Evolutionary conservation across 1,140 invertebrate species (phyloP), one percentile per base, ranked within the genome.

Genomic region (Reticulitermes speratus): DNA sequence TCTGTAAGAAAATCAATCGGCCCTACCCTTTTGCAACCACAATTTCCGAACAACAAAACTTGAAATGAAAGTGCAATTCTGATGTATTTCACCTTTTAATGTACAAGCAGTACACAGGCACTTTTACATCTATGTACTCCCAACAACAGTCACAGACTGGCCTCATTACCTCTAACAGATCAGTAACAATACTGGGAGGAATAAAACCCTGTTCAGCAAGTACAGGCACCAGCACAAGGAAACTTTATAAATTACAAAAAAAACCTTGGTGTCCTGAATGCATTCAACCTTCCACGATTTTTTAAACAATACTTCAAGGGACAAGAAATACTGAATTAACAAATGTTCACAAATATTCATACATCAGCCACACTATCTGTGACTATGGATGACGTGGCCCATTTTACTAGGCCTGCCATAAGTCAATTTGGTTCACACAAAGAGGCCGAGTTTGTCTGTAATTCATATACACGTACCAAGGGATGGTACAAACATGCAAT

Each of bases 101-200:
- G n/a, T 75, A 75, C 65, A 75, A 75, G 65, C 65, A 75, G 65
- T 75, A 75, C 65, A 75, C 65, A 75, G 65, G 65, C n/a, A 75
- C 25, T 30, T n/a, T 25, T 75, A 75, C 8, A 75, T 30, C 65
- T 30, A 14, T 75, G 65, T 30, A 75, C 65, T 30, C n/a, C 65
- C n/a, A 25, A 75, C 65, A 75, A 75, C 65, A 75, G n/a, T 30
- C 65, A 75, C 25, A 75, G n/a, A 75, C 65, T 75, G 52, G 52
- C 52, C 52, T 19, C 52, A 55, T 55, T 19, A 55, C n/a, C 25
- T 30, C 65, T 75, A n/a, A 30, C n/a, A 30, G 5, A 75, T n/a
- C 65, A 75, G n/a, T n/a, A 75, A 75, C 6, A 75, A 30, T 75
- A 75, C 65, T n/a, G 65, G 25, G 25, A 75, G 25, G 25, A 75